These are phyloP conservation scores for Drymodes brunneopygia DNA, from an alignment of 2,113 vertebrate genomes.

Conservation along the genomic window DNA sequence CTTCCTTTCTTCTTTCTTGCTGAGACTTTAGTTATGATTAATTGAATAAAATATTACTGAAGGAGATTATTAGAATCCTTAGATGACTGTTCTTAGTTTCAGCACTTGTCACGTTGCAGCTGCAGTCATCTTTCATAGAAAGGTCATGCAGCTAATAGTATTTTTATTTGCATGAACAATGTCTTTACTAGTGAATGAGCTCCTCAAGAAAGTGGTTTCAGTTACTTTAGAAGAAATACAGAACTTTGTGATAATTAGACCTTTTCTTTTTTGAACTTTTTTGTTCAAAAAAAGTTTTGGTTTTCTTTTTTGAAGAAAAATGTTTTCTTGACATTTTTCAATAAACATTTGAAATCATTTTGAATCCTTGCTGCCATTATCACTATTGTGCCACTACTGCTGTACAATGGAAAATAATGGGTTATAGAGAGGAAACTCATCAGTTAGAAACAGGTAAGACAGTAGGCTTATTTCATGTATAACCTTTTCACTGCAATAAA, in stretches of 20 bases:
- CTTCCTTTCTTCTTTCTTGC: not conserved
- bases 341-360: not conserved
- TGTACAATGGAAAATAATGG: not conserved
- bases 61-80: not conserved
- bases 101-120: not conserved
- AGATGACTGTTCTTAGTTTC: not conserved
- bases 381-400: not conserved
- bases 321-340: not conserved
- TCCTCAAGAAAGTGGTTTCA: not conserved
- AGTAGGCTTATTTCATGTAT: rapidly evolving
- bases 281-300: no score
- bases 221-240: not conserved
- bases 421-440: not conserved
- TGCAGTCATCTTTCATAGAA: not conserved
- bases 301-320: not conserved
- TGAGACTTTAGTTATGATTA: not conserved
- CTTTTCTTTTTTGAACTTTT: not conserved
- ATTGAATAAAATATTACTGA: not conserved
- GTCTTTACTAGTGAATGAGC: not conserved
- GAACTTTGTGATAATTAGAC: not conserved
- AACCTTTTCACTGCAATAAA: not conserved
- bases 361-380: not conserved
- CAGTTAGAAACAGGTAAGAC: not conserved
- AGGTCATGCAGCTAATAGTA: not conserved
- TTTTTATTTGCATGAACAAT: not conserved